Base-by-base conservation (phyloP, 2,888 invertebrate species). In the Hermaeophaga mercurialis region DNA sequence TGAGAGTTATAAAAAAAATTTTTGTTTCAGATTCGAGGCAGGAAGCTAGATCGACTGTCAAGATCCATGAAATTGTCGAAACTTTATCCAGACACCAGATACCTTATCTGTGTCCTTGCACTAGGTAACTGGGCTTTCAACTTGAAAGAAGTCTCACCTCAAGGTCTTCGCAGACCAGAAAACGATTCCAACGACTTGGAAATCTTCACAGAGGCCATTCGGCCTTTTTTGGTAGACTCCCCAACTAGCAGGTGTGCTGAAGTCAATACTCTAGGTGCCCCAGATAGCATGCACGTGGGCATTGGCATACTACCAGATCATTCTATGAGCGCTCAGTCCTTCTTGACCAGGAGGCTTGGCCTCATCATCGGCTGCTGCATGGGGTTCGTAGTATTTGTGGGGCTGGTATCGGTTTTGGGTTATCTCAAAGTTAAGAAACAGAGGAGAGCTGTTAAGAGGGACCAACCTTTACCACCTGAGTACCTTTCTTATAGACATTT, bases 81-180 rank as follows among this genome's bases (percentile, higher is more conserved):
- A 72, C 80, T 95, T 63, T 84, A 84, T 59, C 87, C 94, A 2
- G 91, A 89, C 70, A 89, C 90, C 1, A 85, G 88, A 63, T 95
- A 94, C 78, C 83, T 88, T 59, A 88, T 95, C 70, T 95, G 94
- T 78, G 91, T 95, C 49, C 81, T 92, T 69, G 94, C 92, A n/a
- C 80, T 91, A 58, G 91, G 91, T 56, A 90, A 88, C 79, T 88
- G 88, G 85, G 74, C 83, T 70, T 76, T 83, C 71, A 69, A 73
- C 28, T 33, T 24, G 9, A 38, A 50, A 39, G 49, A 50, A 39
- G 24, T 33, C 4, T 8, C 56, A 1, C 36, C 44, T 9, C 56
- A 49, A 22, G 22, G 31, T 11, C 71, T 78, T 33, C 74, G 77
- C 45, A 61, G 65, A 36, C 78, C 44, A 5, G 80, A 84, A 66